These are phyloP conservation scores for Aplidium turbinatum DNA, from an alignment of 23 tunicate genomes.

Conservation along the genomic window DNA sequence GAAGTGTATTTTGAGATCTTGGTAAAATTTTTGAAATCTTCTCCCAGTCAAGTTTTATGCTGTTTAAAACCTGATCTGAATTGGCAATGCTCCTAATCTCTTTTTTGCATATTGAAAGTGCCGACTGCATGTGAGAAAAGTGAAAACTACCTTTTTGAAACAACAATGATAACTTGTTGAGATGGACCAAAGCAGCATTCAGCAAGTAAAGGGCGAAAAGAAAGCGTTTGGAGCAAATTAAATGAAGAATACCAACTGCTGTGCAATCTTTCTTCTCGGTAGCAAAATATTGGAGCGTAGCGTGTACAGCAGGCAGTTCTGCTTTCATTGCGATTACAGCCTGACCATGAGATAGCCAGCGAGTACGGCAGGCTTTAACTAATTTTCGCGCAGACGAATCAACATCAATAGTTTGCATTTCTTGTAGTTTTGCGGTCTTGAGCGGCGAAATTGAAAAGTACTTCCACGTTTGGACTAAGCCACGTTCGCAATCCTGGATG, in stretches of 20 bases:
- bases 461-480: constrained; percentile 34
- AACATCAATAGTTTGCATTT: constrained; percentile 28
- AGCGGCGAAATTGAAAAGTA: constrained; percentile 25
- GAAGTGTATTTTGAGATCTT: constrained; percentile 20
- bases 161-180: constrained; percentile 29
- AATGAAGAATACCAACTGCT: constrained; percentile 18
- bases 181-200: constrained; percentile 42
- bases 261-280: constrained; percentile 25
- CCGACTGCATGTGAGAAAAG: constrained; percentile 36
- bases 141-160: constrained; percentile 36
- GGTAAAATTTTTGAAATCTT: constrained; percentile 17
- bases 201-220: constrained; percentile 30
- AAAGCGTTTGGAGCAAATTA: constrained; percentile 34
- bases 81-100: constrained; percentile 22
- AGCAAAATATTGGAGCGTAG: constrained; percentile 35
- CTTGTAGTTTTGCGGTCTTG: constrained; percentile 26
- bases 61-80: constrained; percentile 17
- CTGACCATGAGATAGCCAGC: constrained; percentile 42
- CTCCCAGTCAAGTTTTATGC: constrained; percentile 20
- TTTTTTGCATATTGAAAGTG: constrained; percentile 9
- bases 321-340: constrained; percentile 40
- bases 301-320: constrained; percentile 12
- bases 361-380: constrained; percentile 34
- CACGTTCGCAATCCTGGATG: constrained; percentile 38
- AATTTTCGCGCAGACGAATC: constrained; percentile 24